Evolutionary conservation across 30 jellyfish, hydroid and myxozoan species (phyloP), one percentile per base, ranked within the genome.

Genomic region (Pelagia noctiluca): DNA sequence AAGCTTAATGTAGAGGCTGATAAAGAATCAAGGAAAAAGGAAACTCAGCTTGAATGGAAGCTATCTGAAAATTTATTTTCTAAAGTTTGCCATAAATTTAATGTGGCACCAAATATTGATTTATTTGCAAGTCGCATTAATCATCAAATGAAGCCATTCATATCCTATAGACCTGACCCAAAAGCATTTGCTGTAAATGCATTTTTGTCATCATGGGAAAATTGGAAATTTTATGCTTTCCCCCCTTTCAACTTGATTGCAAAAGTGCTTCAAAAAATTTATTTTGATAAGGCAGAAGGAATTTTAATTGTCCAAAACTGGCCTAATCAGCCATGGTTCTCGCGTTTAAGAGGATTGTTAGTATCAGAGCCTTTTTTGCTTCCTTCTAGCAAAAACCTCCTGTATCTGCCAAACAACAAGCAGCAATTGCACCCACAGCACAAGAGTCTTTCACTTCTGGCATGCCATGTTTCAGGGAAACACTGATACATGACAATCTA

Each of bases 301-400:
- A 26, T 81, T 5, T 16, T 81, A 42, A 48, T 81, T 22, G 91
- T 67, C 5, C 91, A 85, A n/a, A 21, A 63, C 67, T 81, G 91
- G 91, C 91, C 91, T 28, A 65, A 18, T 60, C 86, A 67, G 31
- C 35, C 23, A n/a, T 81, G 91, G 91, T 81, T 10, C 53, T 28
- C 91, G 16, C 22, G 12, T 4, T 12, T 81, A 16, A 8, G 18
- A 10, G 29, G 18, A 23, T 18, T 81, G 76, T 31, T 25, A 64
- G 23, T 67, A 16, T 19, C 11, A 24, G 38, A 46, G 24, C 84
- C 85, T 24, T 29, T 64, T 50, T 13, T 64, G 38, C 19, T 81
- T 22, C 76, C 91, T n/a, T 35, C 85, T 25, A 81, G 91, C 85
- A 65, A 63, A 11, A 28, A 77, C 65, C 82, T 34, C 26, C 47